phyloP scores from a whole-genome alignment of 2,888 invertebrate species.

The Prosopocoilus inquinatus region DNA sequence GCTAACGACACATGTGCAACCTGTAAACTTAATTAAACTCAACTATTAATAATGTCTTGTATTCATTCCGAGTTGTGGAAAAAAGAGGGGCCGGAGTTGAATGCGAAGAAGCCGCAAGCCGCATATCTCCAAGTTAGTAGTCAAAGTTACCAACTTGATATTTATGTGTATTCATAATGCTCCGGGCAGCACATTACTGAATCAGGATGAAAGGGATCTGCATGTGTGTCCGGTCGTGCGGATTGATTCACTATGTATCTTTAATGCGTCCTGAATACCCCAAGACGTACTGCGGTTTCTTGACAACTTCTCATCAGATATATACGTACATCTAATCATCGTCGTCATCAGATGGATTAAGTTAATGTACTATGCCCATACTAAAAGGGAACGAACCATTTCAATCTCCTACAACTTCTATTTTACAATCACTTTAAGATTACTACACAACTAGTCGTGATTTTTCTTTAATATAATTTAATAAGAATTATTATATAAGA shows the following conservation, averaged over 20 bases:
- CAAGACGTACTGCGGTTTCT: slow-evolving; percentile 30
- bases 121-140: slow-evolving; percentile 20
- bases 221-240: slow-evolving; percentile 33
- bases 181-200: slow-evolving; percentile 31
- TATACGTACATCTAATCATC: background rate
- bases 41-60: slow-evolving; percentile 4
- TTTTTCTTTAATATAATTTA: no score
- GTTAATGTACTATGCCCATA: background rate
- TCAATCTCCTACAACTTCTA: no score
- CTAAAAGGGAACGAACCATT: no score
- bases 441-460: no score
- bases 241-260: slow-evolving; percentile 28
- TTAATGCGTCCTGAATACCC: slow-evolving; percentile 28
- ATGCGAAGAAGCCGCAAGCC: slow-evolving; percentile 1
- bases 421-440: no score
- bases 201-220: slow-evolving; percentile 34
- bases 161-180: slow-evolving; percentile 33
- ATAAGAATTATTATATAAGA: no score
- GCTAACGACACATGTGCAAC: slow-evolving; percentile 41
- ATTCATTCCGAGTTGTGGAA: background rate
- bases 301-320: slow-evolving; percentile 21
- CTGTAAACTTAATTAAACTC: slow-evolving; percentile 42
- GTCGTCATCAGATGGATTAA: slow-evolving; percentile 19
- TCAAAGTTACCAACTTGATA: slow-evolving; percentile 28
- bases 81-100: background rate